Evolutionary conservation across 2,113 vertebrate genomes (phyloP).

Genomic region (Boleophthalmus pectinirostris): DNA sequence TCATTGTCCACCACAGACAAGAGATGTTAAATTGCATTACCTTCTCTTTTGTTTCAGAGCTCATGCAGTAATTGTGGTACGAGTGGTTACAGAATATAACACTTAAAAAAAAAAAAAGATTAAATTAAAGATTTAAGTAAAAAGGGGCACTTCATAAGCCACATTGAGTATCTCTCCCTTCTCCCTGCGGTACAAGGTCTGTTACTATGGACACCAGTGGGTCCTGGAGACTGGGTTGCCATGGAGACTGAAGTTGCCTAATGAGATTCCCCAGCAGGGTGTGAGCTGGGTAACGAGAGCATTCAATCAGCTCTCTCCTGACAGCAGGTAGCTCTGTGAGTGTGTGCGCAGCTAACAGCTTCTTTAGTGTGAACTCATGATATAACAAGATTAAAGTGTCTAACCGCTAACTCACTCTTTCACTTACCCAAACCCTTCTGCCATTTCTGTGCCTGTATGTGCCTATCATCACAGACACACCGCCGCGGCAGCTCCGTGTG

Average conservation of each 20-base stretch:
- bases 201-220: slow-evolving; percentile 69
- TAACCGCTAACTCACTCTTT: slow-evolving; percentile 1
- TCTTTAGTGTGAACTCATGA: slow-evolving; percentile 29
- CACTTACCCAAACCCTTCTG: background rate
- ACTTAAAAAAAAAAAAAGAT: background rate
- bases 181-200: slow-evolving; percentile 35
- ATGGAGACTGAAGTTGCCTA: slow-evolving; percentile 66
- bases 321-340: slow-evolving; percentile 47
- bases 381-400: slow-evolving; percentile 34
- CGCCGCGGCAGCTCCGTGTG: background rate
- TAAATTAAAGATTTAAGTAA: background rate
- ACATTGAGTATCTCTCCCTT: background rate
- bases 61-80: background rate
- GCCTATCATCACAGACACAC: background rate
- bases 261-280: slow-evolving; percentile 73
- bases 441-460: slow-evolving; percentile 1
- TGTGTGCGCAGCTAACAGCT: slow-evolving; percentile 20
- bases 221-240: slow-evolving; percentile 65
- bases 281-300: slow-evolving; percentile 56
- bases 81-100: background rate
- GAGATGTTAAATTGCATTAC: background rate
- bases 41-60: background rate
- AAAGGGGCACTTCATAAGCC: background rate
- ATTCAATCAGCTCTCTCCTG: slow-evolving; percentile 58
- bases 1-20: background rate